Conservation (phyloP, 2,888 invertebrate species). For the Drosophila paramelanica region DNA sequence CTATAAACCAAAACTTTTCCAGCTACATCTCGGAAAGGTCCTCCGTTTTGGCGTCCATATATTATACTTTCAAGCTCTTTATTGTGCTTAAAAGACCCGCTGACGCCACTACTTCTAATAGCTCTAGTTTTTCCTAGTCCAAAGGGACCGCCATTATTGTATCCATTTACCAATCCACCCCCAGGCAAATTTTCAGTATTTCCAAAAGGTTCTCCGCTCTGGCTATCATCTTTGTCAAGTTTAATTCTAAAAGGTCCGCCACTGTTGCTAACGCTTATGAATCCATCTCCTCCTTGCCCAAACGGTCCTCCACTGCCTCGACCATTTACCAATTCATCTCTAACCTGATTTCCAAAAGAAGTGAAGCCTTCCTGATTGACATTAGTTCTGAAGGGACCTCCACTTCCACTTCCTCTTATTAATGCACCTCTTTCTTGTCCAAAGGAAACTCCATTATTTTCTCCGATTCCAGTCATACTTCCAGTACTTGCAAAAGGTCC, state of each 20-base stretch:
- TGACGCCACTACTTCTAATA: no score
- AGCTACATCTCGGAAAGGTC: background rate
- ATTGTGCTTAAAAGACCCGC: no score
- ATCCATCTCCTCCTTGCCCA: background rate
- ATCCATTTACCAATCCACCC: background rate
- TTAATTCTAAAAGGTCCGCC: constrained; percentile 3
- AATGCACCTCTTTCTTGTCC: constrained; percentile 1
- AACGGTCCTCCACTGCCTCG: constrained; percentile 7
- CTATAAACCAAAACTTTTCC: background rate
- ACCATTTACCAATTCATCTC: background rate
- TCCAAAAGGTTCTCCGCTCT: constrained; percentile 4
- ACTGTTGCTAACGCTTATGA: constrained; percentile 6
- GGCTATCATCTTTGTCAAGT: background rate
- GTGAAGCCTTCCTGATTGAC: background rate
- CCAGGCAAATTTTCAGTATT: background rate
- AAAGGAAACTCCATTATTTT: constrained; percentile 7
- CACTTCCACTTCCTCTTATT: constrained; percentile 6
- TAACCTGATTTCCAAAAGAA: background rate
- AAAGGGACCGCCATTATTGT: background rate
- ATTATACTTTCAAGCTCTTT: no score
- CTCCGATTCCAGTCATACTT: background rate
- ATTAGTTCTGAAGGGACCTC: constrained; percentile 4
- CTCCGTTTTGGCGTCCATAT: background rate
- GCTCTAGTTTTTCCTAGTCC: no score
- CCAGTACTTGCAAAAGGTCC: background rate